Evolutionary conservation across 2,113 vertebrate species (phyloP), one percentile per base, ranked within the genome.

Genomic region (Pristiophorus japonicus): DNA sequence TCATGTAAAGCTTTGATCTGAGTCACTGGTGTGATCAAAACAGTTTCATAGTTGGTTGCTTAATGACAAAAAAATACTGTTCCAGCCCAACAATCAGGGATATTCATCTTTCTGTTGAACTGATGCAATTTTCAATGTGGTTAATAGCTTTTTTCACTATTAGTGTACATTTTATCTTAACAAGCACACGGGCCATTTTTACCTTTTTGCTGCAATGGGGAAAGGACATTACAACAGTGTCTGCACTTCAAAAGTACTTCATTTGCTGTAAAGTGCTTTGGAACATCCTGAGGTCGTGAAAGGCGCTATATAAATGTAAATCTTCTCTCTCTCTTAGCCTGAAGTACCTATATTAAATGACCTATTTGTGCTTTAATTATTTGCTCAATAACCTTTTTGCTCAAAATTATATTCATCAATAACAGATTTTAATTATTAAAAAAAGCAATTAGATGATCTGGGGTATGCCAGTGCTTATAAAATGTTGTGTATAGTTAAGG

Each of bases 41-140:
- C 91, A 94, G 91, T 66, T 94, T 94, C 91, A 67, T 94, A 67
- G 62, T 30, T 94, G 91, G 38, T 66, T 66, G 91, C 91, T 45
- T 94, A 94, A 94, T 67, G 63, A 65, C 42, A 66, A 45, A 67
- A 66, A 67, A 94, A 66, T 38, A 66, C 16, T 65, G 34, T 94
- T 65, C 65, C 91, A 65, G 63, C 38, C 91, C 91, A 66, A 67
- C 18, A 66, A 38, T 18, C 91, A n/a, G n/a, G 62, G 38, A 66
- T 27, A 66, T 94, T 93, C 66, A 47, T 65, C 90, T 65, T 65
- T 93, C 62, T 6, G 38, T 63, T 94, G 91, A 94, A 94, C n/a
- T 66, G n/a, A 66, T 67, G 34, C 34, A 24, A 66, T 65, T 94
- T 94, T 67, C 20, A 94, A 94, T 27, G n/a, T 67, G 91, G 3